These are phyloP conservation scores for Drosophila cracens DNA, from an alignment of 2,888 invertebrate species.

Conservation along the genomic window DNA sequence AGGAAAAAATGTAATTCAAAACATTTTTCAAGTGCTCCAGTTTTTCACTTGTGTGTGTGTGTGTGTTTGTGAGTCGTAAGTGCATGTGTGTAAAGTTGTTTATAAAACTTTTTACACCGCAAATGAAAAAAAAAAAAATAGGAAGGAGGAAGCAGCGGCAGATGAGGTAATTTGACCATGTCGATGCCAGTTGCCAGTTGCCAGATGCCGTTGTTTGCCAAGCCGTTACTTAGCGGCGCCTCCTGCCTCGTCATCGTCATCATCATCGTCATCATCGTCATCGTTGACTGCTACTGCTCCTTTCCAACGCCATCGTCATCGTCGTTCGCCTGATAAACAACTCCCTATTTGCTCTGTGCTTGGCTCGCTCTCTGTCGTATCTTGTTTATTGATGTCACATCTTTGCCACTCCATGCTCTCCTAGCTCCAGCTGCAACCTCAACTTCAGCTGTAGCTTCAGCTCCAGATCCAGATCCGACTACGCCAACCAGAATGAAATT, in stretches of 20 bases:
- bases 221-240: slow-evolving; percentile 70
- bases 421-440: slow-evolving; percentile 18
- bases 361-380: slow-evolving; percentile 62
- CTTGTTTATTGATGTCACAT: slow-evolving; percentile 74
- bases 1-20: slow-evolving; percentile 67
- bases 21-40: slow-evolving; percentile 77
- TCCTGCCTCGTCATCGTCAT: slow-evolving; percentile 20
- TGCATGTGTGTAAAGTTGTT: slow-evolving; percentile 71
- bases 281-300: slow-evolving; percentile 47
- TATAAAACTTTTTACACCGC: slow-evolving; percentile 71
- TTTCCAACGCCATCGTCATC: slow-evolving; percentile 40
- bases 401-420: slow-evolving; percentile 39
- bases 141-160: slow-evolving; percentile 28
- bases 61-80: slow-evolving; percentile 7
- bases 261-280: slow-evolving; percentile 19
- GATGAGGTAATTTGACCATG: slow-evolving; percentile 76
- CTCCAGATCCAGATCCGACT: slow-evolving; percentile 20
- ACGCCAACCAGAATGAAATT: slow-evolving; percentile 53
- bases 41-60: slow-evolving; percentile 41
- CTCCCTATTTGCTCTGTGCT: slow-evolving; percentile 53
- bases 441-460: slow-evolving; percentile 9
- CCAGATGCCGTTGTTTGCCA: slow-evolving; percentile 69
- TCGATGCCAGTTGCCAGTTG: slow-evolving; percentile 50
- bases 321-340: slow-evolving; percentile 57
- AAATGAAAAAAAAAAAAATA: slow-evolving; percentile 35